phyloP scores from a whole-genome alignment of 2,113 vertebrate species.

The Seriola aureovittata region DNA sequence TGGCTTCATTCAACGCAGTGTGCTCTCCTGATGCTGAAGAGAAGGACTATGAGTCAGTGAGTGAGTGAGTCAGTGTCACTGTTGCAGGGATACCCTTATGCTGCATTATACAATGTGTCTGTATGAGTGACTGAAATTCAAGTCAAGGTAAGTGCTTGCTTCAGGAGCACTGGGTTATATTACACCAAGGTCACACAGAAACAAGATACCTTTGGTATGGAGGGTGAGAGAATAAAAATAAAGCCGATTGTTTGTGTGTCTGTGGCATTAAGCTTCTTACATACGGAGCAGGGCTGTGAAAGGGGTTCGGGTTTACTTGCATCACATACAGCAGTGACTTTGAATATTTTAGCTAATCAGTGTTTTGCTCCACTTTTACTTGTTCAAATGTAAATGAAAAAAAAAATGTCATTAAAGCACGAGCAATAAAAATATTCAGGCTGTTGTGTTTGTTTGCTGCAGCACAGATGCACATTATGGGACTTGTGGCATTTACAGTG shows the following conservation, averaged over 20 bases:
- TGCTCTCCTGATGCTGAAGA: slow-evolving; percentile 33
- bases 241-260: slow-evolving; percentile 11
- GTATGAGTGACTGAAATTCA: slow-evolving; percentile 60
- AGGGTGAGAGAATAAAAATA: slow-evolving; percentile 1
- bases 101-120: slow-evolving; percentile 42
- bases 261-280: neutral
- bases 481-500: slow-evolving; percentile 39
- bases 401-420: neutral
- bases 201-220: slow-evolving; percentile 22
- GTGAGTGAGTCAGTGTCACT: slow-evolving; percentile 63
- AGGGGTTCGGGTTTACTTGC: neutral
- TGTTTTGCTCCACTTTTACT: neutral
- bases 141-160: slow-evolving; percentile 56
- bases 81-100: slow-evolving; percentile 69
- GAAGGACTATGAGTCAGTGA: slow-evolving; percentile 63
- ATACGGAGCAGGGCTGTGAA: slow-evolving; percentile 1
- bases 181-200: slow-evolving; percentile 58
- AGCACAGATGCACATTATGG: slow-evolving; percentile 26
- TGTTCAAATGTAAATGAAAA: neutral
- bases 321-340: slow-evolving; percentile 19
- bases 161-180: slow-evolving; percentile 37
- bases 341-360: slow-evolving; percentile 13
- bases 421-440: neutral
- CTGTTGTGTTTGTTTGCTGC: slow-evolving; percentile 30
- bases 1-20: slow-evolving; percentile 25